Evolutionary conservation across 2,113 vertebrate species (phyloP), one percentile per base, ranked within the genome.

Genomic region (Nothoprocta pentlandii): DNA sequence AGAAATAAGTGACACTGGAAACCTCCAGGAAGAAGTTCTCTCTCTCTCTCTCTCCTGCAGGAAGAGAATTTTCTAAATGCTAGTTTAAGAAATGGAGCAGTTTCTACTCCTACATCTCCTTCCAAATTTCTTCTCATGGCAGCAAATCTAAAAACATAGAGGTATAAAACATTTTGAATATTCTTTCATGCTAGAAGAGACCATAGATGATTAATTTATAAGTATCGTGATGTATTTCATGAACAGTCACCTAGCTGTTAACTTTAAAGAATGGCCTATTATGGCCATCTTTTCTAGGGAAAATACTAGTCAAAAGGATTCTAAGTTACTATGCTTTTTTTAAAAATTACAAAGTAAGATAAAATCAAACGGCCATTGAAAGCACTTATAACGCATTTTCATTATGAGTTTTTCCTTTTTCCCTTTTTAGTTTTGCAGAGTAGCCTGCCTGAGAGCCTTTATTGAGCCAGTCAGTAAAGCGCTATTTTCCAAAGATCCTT

Each of bases 401-500:
- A 66, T 73, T 16, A 32, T 42, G 77, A 95, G 75, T 54, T 68
- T 70, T 89, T 81, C 46, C 36, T 63, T 41, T 92, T 90, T 69
- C 77, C 59, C 62, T 75, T 85, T 59, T 28, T 68, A 61, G 92
- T 90, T 90, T 92, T 85, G 61, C 70, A 56, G 95, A 96, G 56
- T 61, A 96, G 93, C 91, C 80, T 92, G 92, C 94, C 90, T 79
- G 82, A 67, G 73, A 80, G 91, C 64, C 85, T n/a, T 54, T 51
- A 12, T 86, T 69, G 86, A 75, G 70, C 64, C 64, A 58, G 32
- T 62, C 85, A 94, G 90, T 73, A 80, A 92, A 97, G 95, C 95
- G 64, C 94, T 84, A 74, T 93, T 97, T 92, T 95, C 95, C 94
- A 47, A 73, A 94, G 90, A 93, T 89, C 96, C 89, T 92, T 91